Conservation (phyloP, 2,888 invertebrate species). For the Nomada lathburiana region DNA sequence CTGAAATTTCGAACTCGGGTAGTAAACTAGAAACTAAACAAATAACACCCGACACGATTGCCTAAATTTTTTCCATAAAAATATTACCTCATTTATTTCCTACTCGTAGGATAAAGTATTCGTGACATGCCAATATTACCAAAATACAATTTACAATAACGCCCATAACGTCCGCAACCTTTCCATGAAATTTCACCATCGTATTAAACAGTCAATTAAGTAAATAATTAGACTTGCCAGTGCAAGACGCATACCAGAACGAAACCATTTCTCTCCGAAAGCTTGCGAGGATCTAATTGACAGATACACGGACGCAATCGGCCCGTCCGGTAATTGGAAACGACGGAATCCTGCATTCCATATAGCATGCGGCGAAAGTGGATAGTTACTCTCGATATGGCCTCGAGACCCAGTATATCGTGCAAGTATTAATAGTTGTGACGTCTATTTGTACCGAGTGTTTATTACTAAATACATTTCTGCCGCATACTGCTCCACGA, state of each 20-base stretch:
- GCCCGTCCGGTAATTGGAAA: slow-evolving; percentile 7
- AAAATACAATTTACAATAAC: no score
- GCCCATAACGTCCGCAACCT: neutral
- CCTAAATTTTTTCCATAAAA: no score
- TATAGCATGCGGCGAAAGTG: slow-evolving; percentile 47
- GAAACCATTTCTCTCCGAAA: neutral
- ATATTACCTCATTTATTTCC: no score
- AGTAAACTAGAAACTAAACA: no score
- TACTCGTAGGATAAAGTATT: no score
- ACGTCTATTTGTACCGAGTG: slow-evolving; percentile 51
- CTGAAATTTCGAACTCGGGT: no score
- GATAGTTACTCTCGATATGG: slow-evolving; percentile 55
- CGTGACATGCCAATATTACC: no score
- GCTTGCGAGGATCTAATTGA: neutral
- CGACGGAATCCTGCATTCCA: slow-evolving; percentile 26
- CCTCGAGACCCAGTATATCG: slow-evolving; percentile 53
- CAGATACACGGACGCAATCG: neutral
- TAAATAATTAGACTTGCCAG: neutral
- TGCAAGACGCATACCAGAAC: neutral
- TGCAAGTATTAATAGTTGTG: slow-evolving; percentile 64
- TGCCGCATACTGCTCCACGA: slow-evolving; percentile 30
- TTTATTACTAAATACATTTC: slow-evolving; percentile 59
- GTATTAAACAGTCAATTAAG: neutral
- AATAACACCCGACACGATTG: no score
- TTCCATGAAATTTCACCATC: neutral